Base-by-base conservation (phyloP, 2,113 vertebrate genomes). In the Ranitomeya imitator region DNA sequence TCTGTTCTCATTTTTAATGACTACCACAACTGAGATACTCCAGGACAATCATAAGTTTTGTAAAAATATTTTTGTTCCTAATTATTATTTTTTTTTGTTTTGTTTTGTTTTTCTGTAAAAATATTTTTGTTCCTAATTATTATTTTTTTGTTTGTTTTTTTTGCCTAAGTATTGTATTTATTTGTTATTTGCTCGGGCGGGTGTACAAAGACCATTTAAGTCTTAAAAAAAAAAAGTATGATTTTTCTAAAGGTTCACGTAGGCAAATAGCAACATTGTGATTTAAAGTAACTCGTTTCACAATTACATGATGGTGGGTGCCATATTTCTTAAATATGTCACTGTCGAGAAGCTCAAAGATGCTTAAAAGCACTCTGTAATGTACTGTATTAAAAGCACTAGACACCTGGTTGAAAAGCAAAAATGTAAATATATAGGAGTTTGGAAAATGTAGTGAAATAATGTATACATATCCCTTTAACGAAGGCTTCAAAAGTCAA, bases 31-130 rank as follows among this genome's bases (percentile, higher is more conserved):
- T 92, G 89, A 93, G 90, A n/a, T 67, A 57, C 87, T 87, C 89
- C 96, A 94, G 97, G 73, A 98, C 98, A 97, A 97, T 98, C 97
- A 96, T 93, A 92, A 92, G 85, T 93, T 93, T 96, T 94, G 93
- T 92, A 93, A 94, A 76, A 52, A 76, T 21, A 76, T 45, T 37
- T 45, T 45, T 45, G 71, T 74, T 74, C 71, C 71, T 74, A 74
- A 74, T 74, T 74, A 73, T 73, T 73, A 90, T 93, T 93, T 93
- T 94, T 93, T 94, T 93, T 92, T 92, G 90, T 90, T 90, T 90
- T 88, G 67, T 87, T 87, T 90, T 60, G 54, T 83, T 82, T 86
- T 82, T 65, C 69, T 85, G 82, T 31, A 31, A 74, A 76, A 76
- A 76, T 19, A 76, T 45, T 37, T 31, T 31, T 31, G 71, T 74